Evolutionary conservation across 2,113 vertebrate genomes (phyloP), one percentile per base, ranked within the genome.

Genomic region (Ictidomys tridecemlineatus): DNA sequence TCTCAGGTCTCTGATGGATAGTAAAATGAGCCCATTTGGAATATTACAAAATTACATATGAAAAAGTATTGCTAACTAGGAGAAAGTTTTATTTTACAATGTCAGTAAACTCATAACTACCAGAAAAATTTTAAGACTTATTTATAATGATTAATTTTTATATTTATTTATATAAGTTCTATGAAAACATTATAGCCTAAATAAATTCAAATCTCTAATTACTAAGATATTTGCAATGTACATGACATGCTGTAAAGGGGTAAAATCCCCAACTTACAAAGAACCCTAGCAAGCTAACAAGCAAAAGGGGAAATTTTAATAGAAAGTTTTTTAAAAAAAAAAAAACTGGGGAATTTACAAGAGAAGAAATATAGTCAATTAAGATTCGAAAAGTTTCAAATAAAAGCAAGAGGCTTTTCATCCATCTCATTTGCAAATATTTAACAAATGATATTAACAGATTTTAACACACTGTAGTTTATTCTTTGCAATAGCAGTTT

Each of bases 41-140:
- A 53, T 65, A 63, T 69, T 91, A 82, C n/a, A 85, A 67, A 42
- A 80, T 76, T 72, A 84, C 83, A 94, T 79, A 70, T 61, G 76
- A 32, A 51, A 67, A 82, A 84, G 1, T 56, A 63, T 32, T 45
- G n/a, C 28, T 67, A 94, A 76, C 74, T 48, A 97, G 56, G 37
- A 95, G 28, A 92, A 87, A 85, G 16, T 77, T 70, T 92, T 58
- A 93, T 79, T 48, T 86, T 74, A 82, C 32, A 61, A 32, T 51
- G 70, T 51, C 2, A 26, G 76, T 37, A 89, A 84, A 58, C 13
- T 65, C 11, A 83, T 22, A 93, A 87, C 34, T 67, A 76, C 61
- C 70, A 78, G 77, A 84, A 96, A 93, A 90, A 14, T 86, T 70
- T 95, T 84, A 87, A 84, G 87, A 76, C 70, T 56, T 37, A 92